These are phyloP conservation scores for Helobdella robusta DNA, from an alignment of 2,888 invertebrate species.

Conservation along the genomic window DNA sequence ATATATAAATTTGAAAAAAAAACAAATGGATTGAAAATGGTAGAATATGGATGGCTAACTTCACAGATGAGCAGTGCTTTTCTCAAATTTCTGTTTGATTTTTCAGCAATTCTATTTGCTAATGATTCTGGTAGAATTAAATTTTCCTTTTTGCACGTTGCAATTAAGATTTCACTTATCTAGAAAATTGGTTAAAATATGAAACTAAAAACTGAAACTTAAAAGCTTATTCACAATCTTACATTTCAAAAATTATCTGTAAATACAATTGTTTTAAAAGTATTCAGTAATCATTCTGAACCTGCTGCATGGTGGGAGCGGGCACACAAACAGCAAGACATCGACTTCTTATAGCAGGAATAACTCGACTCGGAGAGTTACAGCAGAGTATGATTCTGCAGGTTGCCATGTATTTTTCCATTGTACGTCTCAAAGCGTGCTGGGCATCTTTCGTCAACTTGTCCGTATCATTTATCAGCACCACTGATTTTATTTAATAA, in stretches of 20 bases:
- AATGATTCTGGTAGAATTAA: constrained; percentile 67
- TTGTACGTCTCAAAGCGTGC: constrained; percentile 89
- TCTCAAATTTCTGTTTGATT: constrained; percentile 76
- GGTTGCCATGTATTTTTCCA: constrained; percentile 95
- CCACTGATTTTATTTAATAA: constrained; percentile 56
- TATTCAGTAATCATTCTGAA: too few species aligned
- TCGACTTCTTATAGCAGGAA: constrained; percentile 90
- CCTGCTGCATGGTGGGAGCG: constrained; percentile 71
- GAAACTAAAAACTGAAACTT: not conserved
- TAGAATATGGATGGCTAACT: too few species aligned
- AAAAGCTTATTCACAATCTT: too few species aligned
- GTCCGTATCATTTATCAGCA: constrained; percentile 88
- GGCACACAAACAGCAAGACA: constrained; percentile 84
- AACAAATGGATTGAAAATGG: too few species aligned
- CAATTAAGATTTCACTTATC: constrained; percentile 44
- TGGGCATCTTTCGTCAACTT: constrained; percentile 91
- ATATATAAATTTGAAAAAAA: too few species aligned
- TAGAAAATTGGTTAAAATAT: constrained; percentile 29
- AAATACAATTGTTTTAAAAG: too few species aligned
- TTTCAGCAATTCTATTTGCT: constrained; percentile 65
- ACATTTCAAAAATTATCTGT: too few species aligned
- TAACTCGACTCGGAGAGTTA: constrained; percentile 80
- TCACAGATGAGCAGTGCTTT: constrained; percentile 86
- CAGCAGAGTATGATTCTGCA: constrained; percentile 87
- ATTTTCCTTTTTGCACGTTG: constrained; percentile 58